Base-by-base conservation (phyloP, 1,140 invertebrate genomes). In the Drosophila kikkawai region DNA sequence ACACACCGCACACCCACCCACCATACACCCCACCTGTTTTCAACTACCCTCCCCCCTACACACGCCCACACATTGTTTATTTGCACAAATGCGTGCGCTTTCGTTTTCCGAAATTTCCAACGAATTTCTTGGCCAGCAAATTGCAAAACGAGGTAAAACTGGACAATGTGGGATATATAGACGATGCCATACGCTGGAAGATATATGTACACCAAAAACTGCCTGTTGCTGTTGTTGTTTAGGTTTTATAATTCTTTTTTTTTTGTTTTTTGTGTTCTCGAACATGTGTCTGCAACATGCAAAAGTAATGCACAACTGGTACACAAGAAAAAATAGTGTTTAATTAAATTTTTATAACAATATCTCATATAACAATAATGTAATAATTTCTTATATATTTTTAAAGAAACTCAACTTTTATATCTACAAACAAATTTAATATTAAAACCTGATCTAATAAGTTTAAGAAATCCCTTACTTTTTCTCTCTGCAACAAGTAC, bases 221-320 rank as follows among this genome's bases (percentile, higher is more conserved):
- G 84, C 77, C 84, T 87, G 83, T 88, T 88, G 83, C 83, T 88
- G 75, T 69, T 77, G 51, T 41, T 71, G 50, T 50, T 79, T 57
- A 41, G 42, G 47, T 68, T 53, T 56, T 42, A 29, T 26, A 15
- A 9, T 13, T 51, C 19, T 19, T 5, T 53, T 36, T 7, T 12
- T 60, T 51, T 66, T 22, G 11, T 36, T 17, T 4, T 22, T 19
- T 45, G 44, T 39, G 17, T 45, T 79, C 9, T 67, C 42, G 70
- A 90, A 90, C 85, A 90, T 82, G 81, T 90, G 85, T 90, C 81
- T 91, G 86, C 85, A 90, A 90, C 88, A 91, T 90, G 85, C 86
- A 88, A 88, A 88, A 88, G 81, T 88, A 82, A 91, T 88, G 85
- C 85, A 88, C 73, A 88, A 80, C 76, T 78, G 60, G 60, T 61